Percentiles rank a stretch among this genome's conserved stretches.
phyloP scores from a whole-genome alignment of 2,888 invertebrate species.

The Lingula anatina region DNA sequence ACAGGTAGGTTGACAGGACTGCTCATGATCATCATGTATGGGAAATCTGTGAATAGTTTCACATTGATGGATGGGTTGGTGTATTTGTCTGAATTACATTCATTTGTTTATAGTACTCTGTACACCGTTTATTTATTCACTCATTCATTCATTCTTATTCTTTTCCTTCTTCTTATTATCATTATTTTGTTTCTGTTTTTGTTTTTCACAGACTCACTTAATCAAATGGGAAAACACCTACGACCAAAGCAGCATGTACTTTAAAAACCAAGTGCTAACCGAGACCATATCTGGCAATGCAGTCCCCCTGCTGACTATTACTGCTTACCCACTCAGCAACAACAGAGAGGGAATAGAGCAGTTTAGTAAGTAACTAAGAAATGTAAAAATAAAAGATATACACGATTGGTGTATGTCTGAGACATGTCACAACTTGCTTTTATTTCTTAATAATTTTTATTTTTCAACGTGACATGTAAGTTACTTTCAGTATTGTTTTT shows the following conservation, averaged over 20 bases:
- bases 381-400: too few species aligned
- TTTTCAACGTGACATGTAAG: not conserved
- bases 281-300: constrained; percentile 68
- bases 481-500: constrained; percentile 1
- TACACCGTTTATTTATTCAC: too few species aligned
- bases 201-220: constrained; percentile 65
- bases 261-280: constrained; percentile 66
- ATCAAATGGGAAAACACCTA: constrained; percentile 58
- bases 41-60: too few species aligned
- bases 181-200: too few species aligned
- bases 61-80: too few species aligned
- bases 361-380: constrained; percentile 12
- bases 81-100: too few species aligned
- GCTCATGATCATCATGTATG: too few species aligned
- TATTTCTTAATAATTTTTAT: not conserved
- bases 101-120: too few species aligned
- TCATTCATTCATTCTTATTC: too few species aligned
- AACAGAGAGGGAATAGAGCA: constrained; percentile 5
- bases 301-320: constrained; percentile 72
- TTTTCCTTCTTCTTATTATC: too few species aligned
- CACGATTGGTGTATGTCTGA: too few species aligned
- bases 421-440: too few species aligned
- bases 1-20: constrained; percentile 60
- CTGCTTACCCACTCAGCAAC: constrained; percentile 50
- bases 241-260: constrained; percentile 58